These are phyloP conservation scores for Macrocentrus cingulum DNA, from an alignment of 1,140 invertebrate genomes.

Conservation along the genomic window DNA sequence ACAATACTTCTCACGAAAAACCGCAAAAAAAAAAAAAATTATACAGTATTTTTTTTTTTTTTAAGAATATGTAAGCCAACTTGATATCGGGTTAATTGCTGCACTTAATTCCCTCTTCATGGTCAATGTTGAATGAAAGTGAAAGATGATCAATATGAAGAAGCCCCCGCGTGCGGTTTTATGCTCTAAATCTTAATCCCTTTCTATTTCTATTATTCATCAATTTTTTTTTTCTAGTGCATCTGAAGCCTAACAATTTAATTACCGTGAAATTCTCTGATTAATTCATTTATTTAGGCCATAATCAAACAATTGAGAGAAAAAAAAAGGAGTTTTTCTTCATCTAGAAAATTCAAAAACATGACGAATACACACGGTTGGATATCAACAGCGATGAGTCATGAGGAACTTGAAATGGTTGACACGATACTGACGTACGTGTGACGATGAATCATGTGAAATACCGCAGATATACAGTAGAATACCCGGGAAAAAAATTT, in stretches of 20 bases:
- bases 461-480: slow-evolving; percentile 8
- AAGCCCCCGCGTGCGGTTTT: slow-evolving; percentile 2
- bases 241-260: not conserved
- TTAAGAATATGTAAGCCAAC: too few relatives aligned
- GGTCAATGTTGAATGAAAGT: slow-evolving; percentile 19
- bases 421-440: slow-evolving; percentile 1
- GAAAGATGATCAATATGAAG: slow-evolving; percentile 1
- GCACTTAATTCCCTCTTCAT: slow-evolving; percentile 1
- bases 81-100: not conserved
- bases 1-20: too few relatives aligned
- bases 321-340: too few relatives aligned
- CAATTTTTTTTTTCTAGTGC: not conserved
- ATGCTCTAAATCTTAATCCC: not conserved
- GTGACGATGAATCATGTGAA: not conserved
- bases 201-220: slow-evolving; percentile 4
- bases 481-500: too few relatives aligned
- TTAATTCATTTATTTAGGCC: too few relatives aligned
- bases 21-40: too few relatives aligned
- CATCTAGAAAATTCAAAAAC: too few relatives aligned
- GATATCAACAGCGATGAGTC: too few relatives aligned
- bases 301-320: too few relatives aligned
- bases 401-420: not conserved
- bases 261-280: not conserved
- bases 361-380: too few relatives aligned
- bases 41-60: too few relatives aligned